Percentiles rank a stretch among this genome's conserved stretches.
phyloP scores from a whole-genome alignment of 2,797 vertebrate species.

The Syndactyla subalaris region DNA sequence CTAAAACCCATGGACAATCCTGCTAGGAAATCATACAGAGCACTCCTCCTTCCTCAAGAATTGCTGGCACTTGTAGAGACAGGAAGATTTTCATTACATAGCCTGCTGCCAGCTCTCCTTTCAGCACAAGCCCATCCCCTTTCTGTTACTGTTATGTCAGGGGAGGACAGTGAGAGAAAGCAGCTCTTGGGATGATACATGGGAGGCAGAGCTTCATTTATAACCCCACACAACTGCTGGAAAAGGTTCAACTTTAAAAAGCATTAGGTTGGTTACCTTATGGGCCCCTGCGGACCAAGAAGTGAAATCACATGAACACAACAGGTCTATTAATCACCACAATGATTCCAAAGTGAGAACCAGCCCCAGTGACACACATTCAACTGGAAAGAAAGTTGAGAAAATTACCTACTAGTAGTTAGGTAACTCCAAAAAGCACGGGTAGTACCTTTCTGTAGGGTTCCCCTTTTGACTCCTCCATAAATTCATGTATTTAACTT shows the following conservation, averaged over 20 bases:
- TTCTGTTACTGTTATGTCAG: constrained; percentile 66
- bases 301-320: constrained; percentile 70
- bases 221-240: constrained; percentile 74
- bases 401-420: not conserved
- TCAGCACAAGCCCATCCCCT: constrained; percentile 37
- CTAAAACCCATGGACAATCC: not conserved
- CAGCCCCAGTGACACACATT: constrained; percentile 9
- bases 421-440: not conserved
- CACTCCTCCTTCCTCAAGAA: not conserved
- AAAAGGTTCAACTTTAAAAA: constrained; percentile 73
- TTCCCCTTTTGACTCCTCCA: not conserved
- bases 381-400: constrained; percentile 32
- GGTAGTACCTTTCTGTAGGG: not conserved
- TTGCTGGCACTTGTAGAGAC: not conserved
- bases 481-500: not conserved
- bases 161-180: constrained; percentile 76
- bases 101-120: constrained; percentile 32
- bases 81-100: constrained; percentile 7
- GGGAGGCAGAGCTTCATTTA: constrained; percentile 72
- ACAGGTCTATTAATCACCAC: constrained; percentile 74
- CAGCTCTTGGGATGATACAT: constrained; percentile 74
- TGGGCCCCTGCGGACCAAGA: constrained; percentile 65
- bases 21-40: not conserved
- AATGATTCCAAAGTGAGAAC: constrained; percentile 65
- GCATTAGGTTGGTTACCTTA: constrained; percentile 73